Percentiles rank a stretch among this genome's conserved stretches.
Evolutionary conservation across 2,113 vertebrate species (phyloP).

Genomic region (Mobula birostris): DNA sequence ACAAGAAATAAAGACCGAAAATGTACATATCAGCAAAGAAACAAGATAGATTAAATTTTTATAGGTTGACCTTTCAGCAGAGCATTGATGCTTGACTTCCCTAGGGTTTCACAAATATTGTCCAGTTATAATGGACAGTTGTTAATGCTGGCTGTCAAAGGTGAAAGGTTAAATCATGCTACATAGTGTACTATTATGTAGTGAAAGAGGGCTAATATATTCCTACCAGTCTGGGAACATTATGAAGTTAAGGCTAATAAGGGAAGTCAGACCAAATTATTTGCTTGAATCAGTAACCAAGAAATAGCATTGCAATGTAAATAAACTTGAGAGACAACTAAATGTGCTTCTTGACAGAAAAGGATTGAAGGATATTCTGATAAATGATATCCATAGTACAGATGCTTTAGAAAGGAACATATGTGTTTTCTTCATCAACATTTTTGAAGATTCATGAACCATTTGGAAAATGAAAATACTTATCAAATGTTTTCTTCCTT

Average conservation of each 20-base stretch:
- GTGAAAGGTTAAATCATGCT: neutral
- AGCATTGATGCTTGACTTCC: neutral
- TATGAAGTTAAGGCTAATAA: neutral
- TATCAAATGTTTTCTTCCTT: no score
- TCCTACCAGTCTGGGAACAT: no score
- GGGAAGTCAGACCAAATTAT: neutral
- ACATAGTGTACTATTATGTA: neutral
- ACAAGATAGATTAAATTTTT: neutral
- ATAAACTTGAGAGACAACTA: neutral
- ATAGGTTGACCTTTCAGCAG: neutral
- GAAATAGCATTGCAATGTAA: neutral
- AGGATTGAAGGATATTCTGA: neutral
- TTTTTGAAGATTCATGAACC: neutral
- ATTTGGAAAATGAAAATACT: neutral
- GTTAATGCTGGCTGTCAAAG: neutral
- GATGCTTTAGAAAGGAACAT: neutral
- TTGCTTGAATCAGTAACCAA: neutral
- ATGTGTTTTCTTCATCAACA: neutral
- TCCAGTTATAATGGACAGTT: constrained; percentile 1
- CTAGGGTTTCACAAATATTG: neutral
- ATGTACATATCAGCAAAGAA: neutral
- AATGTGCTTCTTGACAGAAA: neutral
- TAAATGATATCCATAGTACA: neutral
- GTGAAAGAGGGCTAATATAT: neutral
- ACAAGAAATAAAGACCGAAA: neutral